Base-by-base conservation (phyloP, 2,888 invertebrate species). In the Caenorhabditis panamensis region DNA sequence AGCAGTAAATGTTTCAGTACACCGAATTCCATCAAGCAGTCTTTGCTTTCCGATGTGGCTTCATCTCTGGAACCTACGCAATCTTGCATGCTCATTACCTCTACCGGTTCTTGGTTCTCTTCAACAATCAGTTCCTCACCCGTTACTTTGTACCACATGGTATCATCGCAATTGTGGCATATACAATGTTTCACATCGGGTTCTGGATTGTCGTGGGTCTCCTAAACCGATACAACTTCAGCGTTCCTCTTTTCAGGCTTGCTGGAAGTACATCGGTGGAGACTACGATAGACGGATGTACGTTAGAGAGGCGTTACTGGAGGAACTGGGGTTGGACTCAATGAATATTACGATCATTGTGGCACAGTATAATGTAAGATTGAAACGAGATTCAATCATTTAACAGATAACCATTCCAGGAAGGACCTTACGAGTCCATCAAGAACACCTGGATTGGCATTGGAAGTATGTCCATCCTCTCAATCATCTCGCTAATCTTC, bases 311-410 rank as follows among this genome's bases (percentile, higher is more conserved):
- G 2, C 47, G 1, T 18, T 47, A 1, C 47, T 47, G 5, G 47
- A 47, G 18, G 47, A n/a, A 9, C 47, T 9, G 3, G 47, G 47
- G 18, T 24, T 62, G 1, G 62, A 71, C 26, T 41, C 53, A 0
- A 54, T 54, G 61, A 54, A 71, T 22, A 37, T 69, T 0, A 69
- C 59, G 1, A 61, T 71, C 3, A 41, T 71, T 9, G 44, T 62
- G 18, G 62, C 71, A 22, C 71, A 61, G 13, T 71, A 71, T 26
- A 24, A 16, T 44, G 67, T 67, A 16, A 47, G 67, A 22, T 18
- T 31, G 36, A 36, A 18, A n/a, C 4, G 9, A 9, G 9, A 31
- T 4, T 22, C 9, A 1, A 16, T 22, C 16, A 16, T 37, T n/a
- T n/a, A n/a, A 18, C 5, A 18, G 20, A 47, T 16, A 41, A 41